Conservation (phyloP, 2,797 vertebrate species). For the Sebastes itinus region DNA sequence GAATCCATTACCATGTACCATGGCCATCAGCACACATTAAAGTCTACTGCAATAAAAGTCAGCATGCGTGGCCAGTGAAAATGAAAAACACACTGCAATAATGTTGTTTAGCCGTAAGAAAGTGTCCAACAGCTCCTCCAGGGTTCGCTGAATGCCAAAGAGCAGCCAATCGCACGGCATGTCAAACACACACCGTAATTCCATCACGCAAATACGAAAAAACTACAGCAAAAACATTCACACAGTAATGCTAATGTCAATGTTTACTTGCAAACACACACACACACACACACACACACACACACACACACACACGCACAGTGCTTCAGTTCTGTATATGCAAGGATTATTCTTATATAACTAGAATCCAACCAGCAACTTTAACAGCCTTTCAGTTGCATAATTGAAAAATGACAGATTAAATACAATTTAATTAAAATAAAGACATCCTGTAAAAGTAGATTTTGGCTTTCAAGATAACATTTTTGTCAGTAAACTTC, state of each 20-base stretch:
- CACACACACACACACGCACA: no score
- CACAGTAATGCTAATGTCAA: no score
- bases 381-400: background rate
- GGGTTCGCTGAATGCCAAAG: background rate
- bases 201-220: background rate
- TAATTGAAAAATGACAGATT: background rate
- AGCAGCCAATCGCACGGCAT: background rate
- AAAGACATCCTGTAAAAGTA: background rate
- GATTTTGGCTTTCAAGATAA: background rate
- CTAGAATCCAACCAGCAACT: background rate
- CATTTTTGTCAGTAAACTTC: accelerated
- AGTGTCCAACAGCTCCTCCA: background rate
- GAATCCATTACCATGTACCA: no score
- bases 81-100: background rate
- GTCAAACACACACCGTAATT: background rate
- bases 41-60: background rate
- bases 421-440: background rate
- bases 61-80: background rate
- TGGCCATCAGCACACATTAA: background rate
- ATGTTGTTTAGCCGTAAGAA: background rate
- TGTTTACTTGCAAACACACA: background rate
- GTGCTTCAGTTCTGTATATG: background rate
- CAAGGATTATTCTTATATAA: background rate
- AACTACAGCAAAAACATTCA: background rate
- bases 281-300: background rate